Conservation (phyloP, 2,888 invertebrate genomes). For the Acanthococcus lagerstroemiae region DNA sequence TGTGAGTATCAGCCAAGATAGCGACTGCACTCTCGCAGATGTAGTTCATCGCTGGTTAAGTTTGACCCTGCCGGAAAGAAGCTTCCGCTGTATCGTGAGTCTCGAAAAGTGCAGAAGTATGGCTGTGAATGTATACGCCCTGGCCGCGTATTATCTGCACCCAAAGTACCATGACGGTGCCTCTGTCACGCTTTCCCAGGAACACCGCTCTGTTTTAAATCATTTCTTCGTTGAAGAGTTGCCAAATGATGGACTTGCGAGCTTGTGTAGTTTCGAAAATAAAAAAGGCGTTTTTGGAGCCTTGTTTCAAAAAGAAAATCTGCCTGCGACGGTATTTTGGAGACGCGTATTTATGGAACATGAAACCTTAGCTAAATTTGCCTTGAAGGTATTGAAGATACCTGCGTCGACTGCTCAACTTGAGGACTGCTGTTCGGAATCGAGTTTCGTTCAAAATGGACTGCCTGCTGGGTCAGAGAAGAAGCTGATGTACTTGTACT, state of each 20-base stretch:
- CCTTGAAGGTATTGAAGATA: background rate
- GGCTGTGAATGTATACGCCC: background rate
- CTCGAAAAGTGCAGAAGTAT: background rate
- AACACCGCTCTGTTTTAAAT: background rate
- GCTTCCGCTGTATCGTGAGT: too few relatives aligned
- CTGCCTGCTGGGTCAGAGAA: too few relatives aligned
- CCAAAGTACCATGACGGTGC: background rate
- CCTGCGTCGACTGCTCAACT: background rate
- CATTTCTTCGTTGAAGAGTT: background rate
- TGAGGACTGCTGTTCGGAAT: background rate
- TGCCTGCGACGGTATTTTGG: background rate
- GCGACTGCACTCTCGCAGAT: too few relatives aligned
- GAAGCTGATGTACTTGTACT: too few relatives aligned
- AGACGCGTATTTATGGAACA: background rate
- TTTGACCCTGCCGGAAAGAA: too few relatives aligned
- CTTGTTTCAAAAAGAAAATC: background rate
- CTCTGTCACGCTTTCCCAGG: background rate
- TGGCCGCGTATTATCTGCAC: background rate
- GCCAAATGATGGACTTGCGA: background rate
- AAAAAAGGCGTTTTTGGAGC: background rate
- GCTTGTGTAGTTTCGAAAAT: background rate
- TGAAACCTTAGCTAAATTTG: background rate
- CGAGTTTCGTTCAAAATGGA: background rate
- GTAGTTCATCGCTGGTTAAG: too few relatives aligned
- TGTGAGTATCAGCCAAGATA: too few relatives aligned